These are phyloP conservation scores for Ptilorrhoa leucosticta DNA, from an alignment of 2,113 vertebrate species.

Conservation along the genomic window DNA sequence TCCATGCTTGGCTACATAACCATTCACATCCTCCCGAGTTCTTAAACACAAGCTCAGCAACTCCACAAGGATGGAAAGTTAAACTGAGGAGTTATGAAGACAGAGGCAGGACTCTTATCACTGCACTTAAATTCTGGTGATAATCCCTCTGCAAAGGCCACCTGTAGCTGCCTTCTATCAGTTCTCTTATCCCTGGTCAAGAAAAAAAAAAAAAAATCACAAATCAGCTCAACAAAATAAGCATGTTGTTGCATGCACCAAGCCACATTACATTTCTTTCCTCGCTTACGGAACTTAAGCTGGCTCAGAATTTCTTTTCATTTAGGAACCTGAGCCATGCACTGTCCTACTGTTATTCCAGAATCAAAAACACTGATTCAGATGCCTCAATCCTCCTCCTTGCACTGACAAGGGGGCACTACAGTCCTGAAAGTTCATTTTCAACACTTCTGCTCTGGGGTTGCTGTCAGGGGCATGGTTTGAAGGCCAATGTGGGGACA, in stretches of 20 bases:
- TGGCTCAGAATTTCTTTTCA: not conserved
- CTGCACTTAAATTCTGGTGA: not conserved
- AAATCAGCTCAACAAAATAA: not conserved
- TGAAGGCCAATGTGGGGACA: not conserved
- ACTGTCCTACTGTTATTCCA: not conserved
- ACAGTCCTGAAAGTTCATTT: not conserved
- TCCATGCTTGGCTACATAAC: not conserved
- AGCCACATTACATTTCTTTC: not conserved
- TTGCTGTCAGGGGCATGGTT: not conserved
- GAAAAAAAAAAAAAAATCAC: not conserved
- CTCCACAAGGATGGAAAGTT: not conserved
- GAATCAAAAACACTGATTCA: not conserved
- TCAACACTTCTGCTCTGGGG: not conserved
- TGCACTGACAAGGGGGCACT: not conserved
- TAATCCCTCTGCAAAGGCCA: not conserved
- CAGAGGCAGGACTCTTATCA: not conserved
- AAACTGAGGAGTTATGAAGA: not conserved
- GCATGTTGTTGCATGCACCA: fast-evolving
- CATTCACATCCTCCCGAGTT: not conserved
- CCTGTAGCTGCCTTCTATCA: not conserved
- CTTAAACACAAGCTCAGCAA: not conserved
- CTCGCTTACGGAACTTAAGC: fast-evolving
- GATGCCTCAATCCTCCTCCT: not conserved
- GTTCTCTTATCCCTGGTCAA: not conserved
- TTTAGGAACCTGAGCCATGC: not conserved